These are phyloP conservation scores for Bemisia tabaci DNA, from an alignment of 1,140 invertebrate genomes.

Conservation along the genomic window DNA sequence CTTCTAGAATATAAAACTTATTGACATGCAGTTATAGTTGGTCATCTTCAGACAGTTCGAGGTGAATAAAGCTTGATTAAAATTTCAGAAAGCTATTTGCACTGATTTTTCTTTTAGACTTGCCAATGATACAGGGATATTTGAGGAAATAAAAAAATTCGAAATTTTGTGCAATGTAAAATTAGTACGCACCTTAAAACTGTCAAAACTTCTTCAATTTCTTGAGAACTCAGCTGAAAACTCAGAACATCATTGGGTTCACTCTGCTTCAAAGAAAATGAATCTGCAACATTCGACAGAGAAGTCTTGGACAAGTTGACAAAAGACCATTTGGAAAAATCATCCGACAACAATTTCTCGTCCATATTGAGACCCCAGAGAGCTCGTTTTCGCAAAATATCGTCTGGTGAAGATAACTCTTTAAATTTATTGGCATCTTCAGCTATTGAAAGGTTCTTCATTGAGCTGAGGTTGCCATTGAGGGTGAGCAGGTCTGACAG, in stretches of 20 bases:
- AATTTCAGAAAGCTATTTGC: too few species aligned
- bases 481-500: not conserved
- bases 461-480: conserved; percentile 1
- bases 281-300: not conserved
- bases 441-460: not conserved
- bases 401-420: not conserved
- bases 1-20: too few species aligned
- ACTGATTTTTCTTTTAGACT: too few species aligned
- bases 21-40: too few species aligned
- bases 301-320: conserved; percentile 3
- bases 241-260: conserved; percentile 26
- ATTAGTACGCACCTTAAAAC: conserved; percentile 25
- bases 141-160: too few species aligned
- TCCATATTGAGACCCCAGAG: not conserved
- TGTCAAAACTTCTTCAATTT: conserved; percentile 36
- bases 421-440: not conserved
- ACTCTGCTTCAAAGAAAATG: not conserved
- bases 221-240: conserved; percentile 33
- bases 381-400: not conserved
- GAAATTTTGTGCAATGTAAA: too few species aligned
- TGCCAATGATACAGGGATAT: too few species aligned
- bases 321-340: not conserved
- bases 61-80: too few species aligned
- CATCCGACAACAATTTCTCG: conserved; percentile 4
- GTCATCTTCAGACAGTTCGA: too few species aligned